Evolutionary conservation across 2,113 vertebrate genomes (phyloP), one percentile per base, ranked within the genome.

Genomic region (Propithecus coquereli): DNA sequence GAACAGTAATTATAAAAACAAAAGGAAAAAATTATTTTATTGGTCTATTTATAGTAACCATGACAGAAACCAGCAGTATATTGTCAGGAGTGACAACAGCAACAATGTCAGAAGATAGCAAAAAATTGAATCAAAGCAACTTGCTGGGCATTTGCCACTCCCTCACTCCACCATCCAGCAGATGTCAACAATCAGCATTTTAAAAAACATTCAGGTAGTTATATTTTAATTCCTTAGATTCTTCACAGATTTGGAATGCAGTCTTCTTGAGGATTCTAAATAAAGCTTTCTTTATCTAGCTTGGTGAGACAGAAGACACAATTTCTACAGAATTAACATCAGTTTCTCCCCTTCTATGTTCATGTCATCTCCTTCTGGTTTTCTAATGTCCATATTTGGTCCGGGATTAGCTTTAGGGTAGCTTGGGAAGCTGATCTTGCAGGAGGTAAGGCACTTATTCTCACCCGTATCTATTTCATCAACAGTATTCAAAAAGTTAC

Each of bases 251-350:
- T 97, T 97, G 98, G 98, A 98, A 98, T 98, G 98, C 98, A 98
- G 98, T 99, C 98, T 98, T 96, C 96, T 95, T 97, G 96, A 98
- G 96, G 97, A 97, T 97, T 98, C 99, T 99, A 99, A 93, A 99
- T 99, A 98, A 99, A 99, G 98, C 99, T 99, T 98, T 99, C 99
- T 99, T 99, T 99, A 98, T 99, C 99, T 95, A 99, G 99, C 99
- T 99, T 99, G 96, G 99, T 99, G 52, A 54, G 17, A 20, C 52
- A 97, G 99, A 99, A 98, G 99, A 98, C 95, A 99, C 98, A 43
- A 98, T 97, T 99, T 99, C 98, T 99, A 99, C 94, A 99, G 99
- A 97, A 99, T 99, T 97, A 99, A 99, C 99, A 99, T 99, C 95
- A 99, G 98, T 99, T 99, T 99, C 87, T 99, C 99, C 76, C 99